Percentiles rank a stretch among this genome's conserved stretches.
Conservation (phyloP, 2,888 invertebrate genomes). For the Drosophila cognata region DNA sequence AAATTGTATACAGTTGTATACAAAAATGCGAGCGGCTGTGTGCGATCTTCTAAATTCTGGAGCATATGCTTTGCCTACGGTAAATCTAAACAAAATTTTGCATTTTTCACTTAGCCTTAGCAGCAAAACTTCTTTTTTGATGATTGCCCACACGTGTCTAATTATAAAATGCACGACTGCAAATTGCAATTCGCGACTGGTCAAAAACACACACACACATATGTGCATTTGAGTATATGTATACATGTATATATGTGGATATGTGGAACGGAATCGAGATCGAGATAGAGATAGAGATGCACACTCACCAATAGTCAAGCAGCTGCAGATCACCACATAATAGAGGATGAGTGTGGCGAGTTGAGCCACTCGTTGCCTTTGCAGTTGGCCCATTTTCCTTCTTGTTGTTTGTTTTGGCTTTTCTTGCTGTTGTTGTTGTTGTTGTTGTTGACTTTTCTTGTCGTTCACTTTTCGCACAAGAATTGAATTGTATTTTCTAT, state of each 20-base stretch:
- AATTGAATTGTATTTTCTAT: constrained; percentile 42
- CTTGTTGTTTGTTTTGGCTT: constrained; percentile 20
- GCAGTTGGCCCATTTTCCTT: constrained; percentile 68
- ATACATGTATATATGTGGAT: neutral
- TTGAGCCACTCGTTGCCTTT: constrained; percentile 58
- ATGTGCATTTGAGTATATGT: too few relatives aligned
- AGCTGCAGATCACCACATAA: constrained; percentile 63
- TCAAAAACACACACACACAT: neutral
- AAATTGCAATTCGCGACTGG: constrained; percentile 19
- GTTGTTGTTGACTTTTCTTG: constrained; percentile 32
- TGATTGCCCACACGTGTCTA: constrained; percentile 43
- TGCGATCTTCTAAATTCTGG: neutral
- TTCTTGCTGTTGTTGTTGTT: constrained; percentile 19
- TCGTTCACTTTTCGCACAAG: constrained; percentile 43
- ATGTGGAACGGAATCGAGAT: neutral
- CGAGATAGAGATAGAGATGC: constrained; percentile 7
- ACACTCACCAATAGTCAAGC: constrained; percentile 70
- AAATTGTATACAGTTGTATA: neutral
- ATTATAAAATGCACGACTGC: constrained; percentile 44
- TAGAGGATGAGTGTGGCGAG: constrained; percentile 50
- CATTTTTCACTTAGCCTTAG: constrained; percentile 19
- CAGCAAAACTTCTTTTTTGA: constrained; percentile 36
- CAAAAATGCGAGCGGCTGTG: neutral
- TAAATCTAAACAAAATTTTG: neutral
- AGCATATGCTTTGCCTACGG: neutral